Base-by-base conservation (phyloP, 2,113 vertebrate species). In the Dasypus novemcinctus region DNA sequence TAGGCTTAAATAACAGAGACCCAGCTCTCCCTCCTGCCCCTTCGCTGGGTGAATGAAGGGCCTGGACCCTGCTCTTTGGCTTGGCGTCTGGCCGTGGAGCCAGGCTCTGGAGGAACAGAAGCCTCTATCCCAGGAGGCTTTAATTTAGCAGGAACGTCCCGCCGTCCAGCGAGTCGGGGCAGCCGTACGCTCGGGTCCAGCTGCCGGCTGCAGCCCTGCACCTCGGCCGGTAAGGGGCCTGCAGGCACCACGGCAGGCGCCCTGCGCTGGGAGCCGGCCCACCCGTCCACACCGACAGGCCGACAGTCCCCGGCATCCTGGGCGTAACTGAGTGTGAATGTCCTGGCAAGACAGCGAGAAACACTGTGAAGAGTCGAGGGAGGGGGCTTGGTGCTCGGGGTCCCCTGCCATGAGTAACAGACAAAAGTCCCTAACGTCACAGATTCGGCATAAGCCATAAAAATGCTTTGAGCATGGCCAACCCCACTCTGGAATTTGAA, bases 1-100 rank as follows among this genome's bases (percentile, higher is more conserved):
- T 14, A 13, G 11, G 49, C 49, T 52, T 18, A 27, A 33, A 11
- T 0, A 0, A 2, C 25, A 2, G n/a, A 14, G 21, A 41, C n/a
- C 79, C 21, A 1, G 2, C 25, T 4, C 0, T 29, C n/a, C 12
- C 36, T 27, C 36, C 59, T 13, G 52, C 11, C 29, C 38, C 81
- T 7, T 41, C 43, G 13, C 2, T 0, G n/a, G 0, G 0, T 2
- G 4, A 29, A 6, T 2, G 7, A 23, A 0, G 1, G 29, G 33
- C 5, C 5, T 31, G 3, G 21, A 7, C 2, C 1, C 7, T 1
- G 5, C 3, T 7, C 8, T 6, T 31, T 6, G 61, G 12, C n/a
- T 18, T 20, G n/a, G 1, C 15, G 2, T 20, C 10, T 1, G 0
- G 10, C 46, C 1, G 38, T 27, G 31, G 31, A 18, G 29, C 2